Evolutionary conservation across 2,888 invertebrate species (phyloP), one percentile per base, ranked within the genome.

Genomic region (Drosophila falleni): DNA sequence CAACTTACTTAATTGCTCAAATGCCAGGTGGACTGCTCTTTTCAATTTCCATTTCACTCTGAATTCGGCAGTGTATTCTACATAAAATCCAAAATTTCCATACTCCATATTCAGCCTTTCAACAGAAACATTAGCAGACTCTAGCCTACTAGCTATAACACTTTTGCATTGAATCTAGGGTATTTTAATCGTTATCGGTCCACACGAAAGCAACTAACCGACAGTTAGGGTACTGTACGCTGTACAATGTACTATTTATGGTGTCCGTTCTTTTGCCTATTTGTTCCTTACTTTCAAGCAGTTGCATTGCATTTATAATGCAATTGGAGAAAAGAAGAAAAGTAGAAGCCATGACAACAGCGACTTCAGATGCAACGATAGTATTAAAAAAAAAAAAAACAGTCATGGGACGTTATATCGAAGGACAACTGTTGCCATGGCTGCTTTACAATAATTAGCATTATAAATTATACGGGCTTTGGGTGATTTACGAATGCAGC

Each of bases 201-300:
- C 26, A 42, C 72, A 74, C 66, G 66, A 73, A 42, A 42, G 23
- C 58, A 31, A 59, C 39, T 41, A 16, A 41, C 16, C 16, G 16
- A 16, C 5, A 9, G 41, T 50, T 60, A 63, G 56, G 3, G 3
- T 23, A 23, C 19, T 19, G 19, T n/a, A n/a, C n/a, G n/a, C n/a
- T n/a, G n/a, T n/a, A n/a, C n/a, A n/a, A n/a, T n/a, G 19, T 19
- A 19, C 19, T 19, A 19, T 84, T 84, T 81, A 84, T 85, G 78
- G 67, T 87, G 71, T 84, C 87, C 84, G 81, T 46, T 87, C 87
- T 87, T 80, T 74, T 81, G 80, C 75, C 73, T 81, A 75, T 76
- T 72, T 76, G 51, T 63, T 80, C 80, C 80, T 76, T 72, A 85
- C 78, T 84, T 80, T 68, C 76, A 46, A 71, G 82, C 59, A 55